Evolutionary conservation across 2,888 invertebrate species (phyloP).

Genomic region (Folsomia candida): DNA sequence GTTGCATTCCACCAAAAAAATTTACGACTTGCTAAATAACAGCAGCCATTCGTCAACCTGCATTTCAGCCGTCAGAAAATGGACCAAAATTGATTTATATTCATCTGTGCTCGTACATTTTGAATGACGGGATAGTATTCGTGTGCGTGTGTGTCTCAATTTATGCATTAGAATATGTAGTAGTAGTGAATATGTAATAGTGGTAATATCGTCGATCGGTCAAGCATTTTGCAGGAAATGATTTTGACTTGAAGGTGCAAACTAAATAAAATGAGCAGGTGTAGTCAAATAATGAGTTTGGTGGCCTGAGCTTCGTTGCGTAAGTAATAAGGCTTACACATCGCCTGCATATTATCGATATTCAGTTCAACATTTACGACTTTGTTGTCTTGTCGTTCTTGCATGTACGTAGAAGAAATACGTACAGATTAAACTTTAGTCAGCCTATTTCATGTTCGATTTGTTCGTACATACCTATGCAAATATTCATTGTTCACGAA

Average conservation of each 20-base stretch:
- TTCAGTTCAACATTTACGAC: not conserved
- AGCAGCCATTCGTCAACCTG: not conserved
- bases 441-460: not conserved
- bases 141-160: not conserved
- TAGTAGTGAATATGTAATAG: not conserved
- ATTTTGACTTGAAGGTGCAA: not conserved
- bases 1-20: not conserved
- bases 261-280: slow-evolving; percentile 2
- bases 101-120: not conserved
- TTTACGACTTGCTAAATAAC: slow-evolving; percentile 44
- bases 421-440: not conserved
- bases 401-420: no score
- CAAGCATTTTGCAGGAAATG: slow-evolving; percentile 8
- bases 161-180: not conserved
- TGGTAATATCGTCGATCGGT: not conserved
- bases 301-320: slow-evolving; percentile 3
- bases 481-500: not conserved
- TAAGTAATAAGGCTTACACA: slow-evolving; percentile 1
- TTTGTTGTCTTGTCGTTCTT: not conserved
- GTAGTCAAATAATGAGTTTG: not conserved
- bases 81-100: slow-evolving; percentile 7
- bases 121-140: not conserved
- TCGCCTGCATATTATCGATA: no score
- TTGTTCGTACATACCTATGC: not conserved
- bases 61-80: not conserved